A percentile compares a stretch with the other conserved stretches of the same genome.
phyloP scores from a whole-genome alignment of 2,888 invertebrate species.

The Cancer borealis region DNA sequence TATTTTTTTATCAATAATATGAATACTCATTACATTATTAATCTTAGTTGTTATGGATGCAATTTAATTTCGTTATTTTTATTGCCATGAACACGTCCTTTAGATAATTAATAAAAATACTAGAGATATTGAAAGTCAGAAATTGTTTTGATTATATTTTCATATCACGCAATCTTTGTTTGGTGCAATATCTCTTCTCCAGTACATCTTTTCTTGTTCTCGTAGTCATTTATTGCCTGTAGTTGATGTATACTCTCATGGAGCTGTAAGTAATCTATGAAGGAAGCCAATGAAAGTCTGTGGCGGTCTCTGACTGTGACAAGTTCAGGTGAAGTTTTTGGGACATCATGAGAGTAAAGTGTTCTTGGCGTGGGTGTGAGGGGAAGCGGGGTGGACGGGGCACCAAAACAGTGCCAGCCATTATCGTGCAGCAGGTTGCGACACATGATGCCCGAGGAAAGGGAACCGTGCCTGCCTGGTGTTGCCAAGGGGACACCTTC shows the following conservation, averaged over 20 bases:
- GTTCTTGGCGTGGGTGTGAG: neutral
- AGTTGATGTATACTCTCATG: neutral
- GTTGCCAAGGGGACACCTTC: neutral
- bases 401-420: neutral
- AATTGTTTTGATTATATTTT: neutral
- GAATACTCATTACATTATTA: neutral
- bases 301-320: neutral
- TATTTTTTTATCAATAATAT: too few relatives aligned
- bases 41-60: neutral
- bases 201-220: neutral
- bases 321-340: neutral
- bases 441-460: neutral
- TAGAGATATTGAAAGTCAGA: too few relatives aligned
- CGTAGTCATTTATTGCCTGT: neutral
- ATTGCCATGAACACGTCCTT: neutral
- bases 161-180: neutral
- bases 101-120: neutral
- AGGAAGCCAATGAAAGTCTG: neutral
- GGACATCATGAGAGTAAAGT: neutral
- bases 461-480: neutral
- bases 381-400: neutral
- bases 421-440: neutral
- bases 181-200: neutral
- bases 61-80: neutral
- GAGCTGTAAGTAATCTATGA: neutral